phyloP scores from a whole-genome alignment of 2,797 vertebrate genomes.

The Gorsachius magnificus region DNA sequence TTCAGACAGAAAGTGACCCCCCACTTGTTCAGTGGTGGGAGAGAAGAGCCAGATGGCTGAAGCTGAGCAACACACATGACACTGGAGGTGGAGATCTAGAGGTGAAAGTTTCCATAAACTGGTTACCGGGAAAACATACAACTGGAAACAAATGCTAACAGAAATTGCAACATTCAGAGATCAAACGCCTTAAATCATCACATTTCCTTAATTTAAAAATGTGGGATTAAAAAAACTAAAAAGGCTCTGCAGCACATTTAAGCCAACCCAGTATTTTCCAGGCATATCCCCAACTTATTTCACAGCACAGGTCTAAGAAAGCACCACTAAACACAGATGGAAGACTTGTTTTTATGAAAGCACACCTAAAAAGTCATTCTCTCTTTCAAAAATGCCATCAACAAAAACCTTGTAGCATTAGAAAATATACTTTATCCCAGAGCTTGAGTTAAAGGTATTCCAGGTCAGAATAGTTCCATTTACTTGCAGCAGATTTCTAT shows the following conservation, averaged over 20 bases:
- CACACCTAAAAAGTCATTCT: background rate
- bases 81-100: background rate
- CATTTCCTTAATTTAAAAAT: constrained; percentile 48
- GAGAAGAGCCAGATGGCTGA: constrained; percentile 49
- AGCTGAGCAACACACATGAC: background rate
- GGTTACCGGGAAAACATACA: background rate
- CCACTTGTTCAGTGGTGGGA: background rate
- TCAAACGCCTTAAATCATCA: constrained; percentile 38
- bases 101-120: constrained; percentile 35
- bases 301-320: background rate
- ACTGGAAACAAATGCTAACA: constrained; percentile 53
- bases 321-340: background rate
- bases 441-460: background rate
- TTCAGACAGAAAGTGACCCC: background rate
- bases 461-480: background rate
- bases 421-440: background rate
- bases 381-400: background rate
- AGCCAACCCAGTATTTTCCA: constrained; percentile 8
- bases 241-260: background rate
- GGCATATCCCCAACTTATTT: background rate
- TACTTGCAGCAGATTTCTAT: background rate
- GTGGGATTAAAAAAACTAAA: background rate
- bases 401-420: background rate
- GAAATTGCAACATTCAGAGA: constrained; percentile 37
- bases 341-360: background rate